A percentile compares a stretch with the other conserved stretches of the same genome.
Evolutionary conservation across 2,797 vertebrate genomes (phyloP).

Genomic region (Esox lucius): DNA sequence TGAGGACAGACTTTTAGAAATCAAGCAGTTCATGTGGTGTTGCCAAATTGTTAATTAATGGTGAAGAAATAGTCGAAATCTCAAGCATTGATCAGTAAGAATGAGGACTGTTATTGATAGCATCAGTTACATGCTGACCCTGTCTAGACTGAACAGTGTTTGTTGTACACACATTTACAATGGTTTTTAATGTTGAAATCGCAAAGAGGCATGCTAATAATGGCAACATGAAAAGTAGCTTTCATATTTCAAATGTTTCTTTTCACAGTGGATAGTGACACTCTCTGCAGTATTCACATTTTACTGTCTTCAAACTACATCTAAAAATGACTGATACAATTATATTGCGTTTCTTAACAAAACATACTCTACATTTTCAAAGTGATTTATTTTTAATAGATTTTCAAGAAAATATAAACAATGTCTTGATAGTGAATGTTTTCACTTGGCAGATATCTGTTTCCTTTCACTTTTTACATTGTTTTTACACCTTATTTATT

Average conservation of each 20-base stretch:
- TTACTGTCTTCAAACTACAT: too few species aligned
- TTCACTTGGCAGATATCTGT: too few species aligned
- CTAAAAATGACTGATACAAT: too few species aligned
- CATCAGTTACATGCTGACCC: conserved; percentile 72
- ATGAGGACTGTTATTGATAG: conserved; percentile 71
- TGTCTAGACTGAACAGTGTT: conserved; percentile 60
- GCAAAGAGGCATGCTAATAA: conserved; percentile 52
- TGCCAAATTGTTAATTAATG: not conserved
- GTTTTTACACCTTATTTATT: too few species aligned
- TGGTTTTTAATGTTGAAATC: conserved; percentile 56
- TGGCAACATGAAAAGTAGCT: conserved; percentile 47
- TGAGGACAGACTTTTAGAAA: conserved; percentile 75
- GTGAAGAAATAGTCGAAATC: conserved; percentile 69
- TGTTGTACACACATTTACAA: conserved; percentile 58
- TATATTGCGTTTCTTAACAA: too few species aligned
- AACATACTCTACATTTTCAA: not conserved
- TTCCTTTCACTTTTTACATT: too few species aligned
- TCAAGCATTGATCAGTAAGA: conserved; percentile 68
- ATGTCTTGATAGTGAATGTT: too few species aligned
- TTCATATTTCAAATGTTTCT: conserved; percentile 17
- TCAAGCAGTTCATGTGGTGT: conserved; percentile 70
- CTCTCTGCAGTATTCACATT: too few species aligned
- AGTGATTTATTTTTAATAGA: conserved; percentile 4
- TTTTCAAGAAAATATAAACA: conserved; percentile 51
- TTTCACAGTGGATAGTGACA: too few species aligned